Evolutionary conservation across 2,797 vertebrate species (phyloP).

Genomic region (Diplodus puntazzo): DNA sequence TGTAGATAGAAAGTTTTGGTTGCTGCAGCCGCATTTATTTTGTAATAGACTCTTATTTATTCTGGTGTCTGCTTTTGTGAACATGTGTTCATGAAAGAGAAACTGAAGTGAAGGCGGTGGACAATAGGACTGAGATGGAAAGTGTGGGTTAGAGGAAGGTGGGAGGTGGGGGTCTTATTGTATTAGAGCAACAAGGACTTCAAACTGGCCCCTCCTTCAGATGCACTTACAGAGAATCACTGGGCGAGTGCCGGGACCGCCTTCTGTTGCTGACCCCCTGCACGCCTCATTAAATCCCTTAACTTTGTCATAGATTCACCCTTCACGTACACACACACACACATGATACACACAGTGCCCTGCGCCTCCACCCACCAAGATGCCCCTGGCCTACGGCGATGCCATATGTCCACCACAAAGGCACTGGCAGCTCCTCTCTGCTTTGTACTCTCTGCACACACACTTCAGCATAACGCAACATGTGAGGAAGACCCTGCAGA

Average conservation of each 20-base stretch:
- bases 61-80: neutral
- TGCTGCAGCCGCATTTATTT: neutral
- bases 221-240: constrained; percentile 53
- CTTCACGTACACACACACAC: constrained; percentile 32
- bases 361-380: constrained; percentile 46
- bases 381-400: constrained; percentile 66
- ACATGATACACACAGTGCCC: constrained; percentile 43
- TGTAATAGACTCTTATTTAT: neutral
- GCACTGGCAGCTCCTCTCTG: constrained; percentile 63
- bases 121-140: constrained; percentile 60
- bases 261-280: constrained; percentile 62
- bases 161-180: constrained; percentile 37
- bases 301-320: constrained; percentile 68
- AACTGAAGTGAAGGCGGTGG: constrained; percentile 22
- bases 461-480: constrained; percentile 39
- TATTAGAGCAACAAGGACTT: constrained; percentile 57
- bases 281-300: constrained; percentile 69
- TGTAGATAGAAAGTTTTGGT: neutral
- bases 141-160: constrained; percentile 43
- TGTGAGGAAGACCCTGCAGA: constrained; percentile 52
- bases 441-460: constrained; percentile 60
- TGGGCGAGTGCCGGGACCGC: constrained; percentile 51
- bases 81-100: constrained; percentile 32
- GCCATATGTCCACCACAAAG: constrained; percentile 79
- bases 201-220: constrained; percentile 57